Percentiles rank a stretch among this genome's conserved stretches.
phyloP scores from a whole-genome alignment of 2,113 vertebrate genomes.

The Monarcha castaneiventris region DNA sequence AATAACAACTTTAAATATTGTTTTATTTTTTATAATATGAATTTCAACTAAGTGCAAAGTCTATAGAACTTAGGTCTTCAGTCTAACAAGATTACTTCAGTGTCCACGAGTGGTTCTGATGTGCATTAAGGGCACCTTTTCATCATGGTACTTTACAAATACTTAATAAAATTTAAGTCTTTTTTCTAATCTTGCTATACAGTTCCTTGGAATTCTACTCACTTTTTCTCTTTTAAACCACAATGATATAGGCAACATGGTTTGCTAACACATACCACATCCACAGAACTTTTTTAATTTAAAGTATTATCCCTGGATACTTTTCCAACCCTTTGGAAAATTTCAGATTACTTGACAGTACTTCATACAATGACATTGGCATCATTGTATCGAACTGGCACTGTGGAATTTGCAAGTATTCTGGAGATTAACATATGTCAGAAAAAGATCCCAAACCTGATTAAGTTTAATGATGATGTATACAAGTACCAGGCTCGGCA shows the following conservation, averaged over 20 bases:
- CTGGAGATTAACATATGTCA: background rate
- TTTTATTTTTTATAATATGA: background rate
- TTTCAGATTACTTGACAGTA: background rate
- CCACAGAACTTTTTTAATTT: background rate
- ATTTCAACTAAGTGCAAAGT: background rate
- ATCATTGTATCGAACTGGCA: background rate
- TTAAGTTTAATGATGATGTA: background rate
- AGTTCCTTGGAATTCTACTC: background rate
- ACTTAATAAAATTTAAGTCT: background rate
- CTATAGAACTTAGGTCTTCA: background rate
- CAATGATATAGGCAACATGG: background rate
- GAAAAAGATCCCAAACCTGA: background rate
- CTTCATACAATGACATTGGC: background rate
- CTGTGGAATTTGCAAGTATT: background rate
- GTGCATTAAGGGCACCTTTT: background rate
- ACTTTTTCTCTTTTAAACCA: background rate
- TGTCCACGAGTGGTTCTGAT: background rate
- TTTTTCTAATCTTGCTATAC: background rate
- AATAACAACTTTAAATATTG: background rate
- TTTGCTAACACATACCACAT: background rate
- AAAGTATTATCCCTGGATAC: background rate
- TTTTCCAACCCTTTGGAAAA: background rate
- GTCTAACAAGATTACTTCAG: background rate
- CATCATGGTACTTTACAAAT: background rate
- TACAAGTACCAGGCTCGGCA: background rate